Evolutionary conservation across 1,140 invertebrate genomes (phyloP), one percentile per base, ranked within the genome.

Genomic region (Orchesella cincta): DNA sequence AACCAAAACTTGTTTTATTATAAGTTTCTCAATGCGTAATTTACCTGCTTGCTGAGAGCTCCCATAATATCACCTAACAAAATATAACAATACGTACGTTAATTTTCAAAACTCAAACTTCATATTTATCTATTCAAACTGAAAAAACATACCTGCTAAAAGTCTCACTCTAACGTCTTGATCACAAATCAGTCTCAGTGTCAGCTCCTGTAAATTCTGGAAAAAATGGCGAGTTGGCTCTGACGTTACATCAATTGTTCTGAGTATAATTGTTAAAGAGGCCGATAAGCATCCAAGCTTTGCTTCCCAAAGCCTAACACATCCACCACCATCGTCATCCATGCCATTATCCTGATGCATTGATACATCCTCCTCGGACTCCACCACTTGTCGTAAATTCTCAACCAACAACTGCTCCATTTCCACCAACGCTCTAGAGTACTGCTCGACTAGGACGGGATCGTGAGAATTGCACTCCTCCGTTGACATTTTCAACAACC

Each of bases 101-200:
- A n/a, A n/a, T n/a, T n/a, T 57, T 5, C 54, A 57, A 57, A 57
- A n/a, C n/a, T n/a, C n/a, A n/a, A n/a, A n/a, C n/a, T n/a, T n/a
- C n/a, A n/a, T n/a, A 23, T 3, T 18, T 57, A 57, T n/a, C 54
- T 57, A 18, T n/a, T 57, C 3, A 57, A 57, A 57, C 26, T 23
- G 12, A 57, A 46, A 46, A 20, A 46, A 71, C 29, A 8, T 34
- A 73, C 71, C 71, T 51, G 71, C 71, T 28, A 51, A 46, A 36
- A 73, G 39, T 51, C 71, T 36, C 18, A 73, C 71, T 39, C 71
- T 36, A 23, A 73, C 71, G 29, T 73, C 71, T 46, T 36, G 71
- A 73, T 73, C 71, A 36, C 71, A 73, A 18, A 73, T 73, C 35
- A 73, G 34, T 36, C 39, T 73, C 28, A 73, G 46, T 26, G 39